A percentile compares a stretch with the other conserved stretches of the same genome.
These are phyloP conservation scores for Macrostomum lignano DNA, from an alignment of 1,140 invertebrate species.

Conservation along the genomic window DNA sequence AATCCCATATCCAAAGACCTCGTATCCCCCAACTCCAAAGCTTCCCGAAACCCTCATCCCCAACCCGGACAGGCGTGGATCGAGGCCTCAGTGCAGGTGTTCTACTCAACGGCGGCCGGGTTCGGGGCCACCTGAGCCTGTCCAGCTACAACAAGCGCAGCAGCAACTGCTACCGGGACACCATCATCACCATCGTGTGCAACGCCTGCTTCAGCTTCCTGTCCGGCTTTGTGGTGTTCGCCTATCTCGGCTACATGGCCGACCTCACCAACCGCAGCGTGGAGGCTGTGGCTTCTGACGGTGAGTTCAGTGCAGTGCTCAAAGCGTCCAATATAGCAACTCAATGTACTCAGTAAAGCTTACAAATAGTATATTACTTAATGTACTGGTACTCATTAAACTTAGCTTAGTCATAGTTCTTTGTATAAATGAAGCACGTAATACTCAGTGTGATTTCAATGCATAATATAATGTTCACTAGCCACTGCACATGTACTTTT, in stretches of 20 bases:
- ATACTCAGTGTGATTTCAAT: too few species aligned
- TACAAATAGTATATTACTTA: too few species aligned
- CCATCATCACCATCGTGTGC: neutral
- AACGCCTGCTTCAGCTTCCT: constrained; percentile 1
- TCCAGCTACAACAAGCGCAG: constrained; percentile 57
- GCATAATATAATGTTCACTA: too few species aligned
- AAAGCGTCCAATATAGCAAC: too few species aligned
- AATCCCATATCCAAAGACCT: too few species aligned
- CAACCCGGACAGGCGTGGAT: constrained; percentile 78
- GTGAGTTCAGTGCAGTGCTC: constrained; percentile 16
- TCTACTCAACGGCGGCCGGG: constrained; percentile 61
- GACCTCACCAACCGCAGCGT: constrained; percentile 46
- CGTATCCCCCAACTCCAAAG: too few species aligned
- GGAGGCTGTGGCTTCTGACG: constrained; percentile 53
- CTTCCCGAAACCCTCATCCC: too few species aligned
- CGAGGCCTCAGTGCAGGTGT: constrained; percentile 56
- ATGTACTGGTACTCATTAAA: too few species aligned
- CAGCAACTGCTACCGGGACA: constrained; percentile 41
- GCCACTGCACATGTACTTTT: too few species aligned
- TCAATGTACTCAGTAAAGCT: too few species aligned
- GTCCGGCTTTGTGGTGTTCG: constrained; percentile 7
- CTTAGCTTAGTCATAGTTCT: too few species aligned
- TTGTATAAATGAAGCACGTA: too few species aligned
- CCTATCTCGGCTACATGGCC: constrained; percentile 6
- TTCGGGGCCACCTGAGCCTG: constrained; percentile 64